Base-by-base conservation (phyloP, 2,888 invertebrate species). In the Cybosia mesomella region DNA sequence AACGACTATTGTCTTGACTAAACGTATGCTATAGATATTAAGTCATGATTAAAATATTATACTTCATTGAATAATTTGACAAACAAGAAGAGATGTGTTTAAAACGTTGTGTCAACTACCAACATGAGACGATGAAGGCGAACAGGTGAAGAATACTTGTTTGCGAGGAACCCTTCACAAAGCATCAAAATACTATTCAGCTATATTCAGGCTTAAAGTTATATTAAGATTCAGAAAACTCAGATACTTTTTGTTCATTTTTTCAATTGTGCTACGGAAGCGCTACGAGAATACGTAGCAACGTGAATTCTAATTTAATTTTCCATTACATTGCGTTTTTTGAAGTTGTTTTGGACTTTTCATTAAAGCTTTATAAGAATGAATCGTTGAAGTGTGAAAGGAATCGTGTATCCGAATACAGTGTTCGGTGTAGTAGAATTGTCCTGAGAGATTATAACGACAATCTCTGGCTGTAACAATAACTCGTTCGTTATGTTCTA, bases 291-390 rank as follows among this genome's bases (percentile, higher is more conserved):
- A 65, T 62, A 68, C 68, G 67, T 69, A 77, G 70, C 66, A 60
- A 66, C 57, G 62, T 72, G 67, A 70, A 65, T 75, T 67, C 39
- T 71, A 74, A 76, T 79, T 82, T 61, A 53, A 58, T 75, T 74
- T 75, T 74, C 69, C 74, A 71, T 79, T 74, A 70, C 73, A 75
- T 70, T 77, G 75, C 63, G 36, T 68, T 70, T 73, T 53, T 58
- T 64, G 58, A 67, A 65, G 65, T 72, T 68, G 58, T 68, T 69
- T 58, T 68, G 71, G 66, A 62, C 9, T 62, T 70, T 72, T 58
- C 55, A 66, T 66, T 68, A 66, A 69, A 70, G 28, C 18, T 15
- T 53, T 67, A 62, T 60, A 65, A 63, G 39, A 59, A 43, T 22
- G 22, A 24, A 54, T 64, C 54, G 36, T 32, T 59, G 66, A 24